Evolutionary conservation across 2,797 vertebrate species (phyloP).

Genomic region (Anas bahamensis): DNA sequence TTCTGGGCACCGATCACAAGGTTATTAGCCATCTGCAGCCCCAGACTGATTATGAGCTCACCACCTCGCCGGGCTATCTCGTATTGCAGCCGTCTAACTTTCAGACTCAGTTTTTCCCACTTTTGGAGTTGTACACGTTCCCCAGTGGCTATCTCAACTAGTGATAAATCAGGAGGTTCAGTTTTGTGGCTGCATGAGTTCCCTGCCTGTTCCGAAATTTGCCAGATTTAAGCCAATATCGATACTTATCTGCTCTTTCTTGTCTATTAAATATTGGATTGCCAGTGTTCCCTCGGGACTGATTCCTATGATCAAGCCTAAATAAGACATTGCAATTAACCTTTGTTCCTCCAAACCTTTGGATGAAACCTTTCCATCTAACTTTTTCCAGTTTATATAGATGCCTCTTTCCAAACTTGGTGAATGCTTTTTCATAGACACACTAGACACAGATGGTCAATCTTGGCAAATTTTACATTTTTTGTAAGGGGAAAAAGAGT

Average conservation of each 20-base stretch:
- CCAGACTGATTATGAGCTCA: slow-evolving; percentile 32
- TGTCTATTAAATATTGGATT: background rate
- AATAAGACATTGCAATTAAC: background rate
- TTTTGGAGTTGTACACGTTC: background rate
- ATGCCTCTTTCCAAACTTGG: background rate
- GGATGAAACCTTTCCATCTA: background rate
- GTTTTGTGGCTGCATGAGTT: background rate
- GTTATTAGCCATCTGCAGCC: slow-evolving; percentile 23
- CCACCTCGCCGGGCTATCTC: background rate
- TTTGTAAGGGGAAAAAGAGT: background rate
- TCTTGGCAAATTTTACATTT: background rate
- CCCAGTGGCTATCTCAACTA: background rate
- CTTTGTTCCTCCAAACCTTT: background rate
- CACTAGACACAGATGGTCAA: background rate
- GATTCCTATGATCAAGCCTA: background rate
- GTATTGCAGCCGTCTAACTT: background rate
- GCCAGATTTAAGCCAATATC: background rate
- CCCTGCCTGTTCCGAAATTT: background rate
- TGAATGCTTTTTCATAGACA: background rate
- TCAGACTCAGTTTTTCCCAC: background rate
- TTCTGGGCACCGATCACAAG: background rate
- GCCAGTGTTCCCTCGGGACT: background rate
- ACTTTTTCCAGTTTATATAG: background rate
- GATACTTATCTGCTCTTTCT: background rate
- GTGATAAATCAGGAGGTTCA: background rate